Evolutionary conservation across 2,888 invertebrate genomes (phyloP).

Genomic region (Eilema caniola): DNA sequence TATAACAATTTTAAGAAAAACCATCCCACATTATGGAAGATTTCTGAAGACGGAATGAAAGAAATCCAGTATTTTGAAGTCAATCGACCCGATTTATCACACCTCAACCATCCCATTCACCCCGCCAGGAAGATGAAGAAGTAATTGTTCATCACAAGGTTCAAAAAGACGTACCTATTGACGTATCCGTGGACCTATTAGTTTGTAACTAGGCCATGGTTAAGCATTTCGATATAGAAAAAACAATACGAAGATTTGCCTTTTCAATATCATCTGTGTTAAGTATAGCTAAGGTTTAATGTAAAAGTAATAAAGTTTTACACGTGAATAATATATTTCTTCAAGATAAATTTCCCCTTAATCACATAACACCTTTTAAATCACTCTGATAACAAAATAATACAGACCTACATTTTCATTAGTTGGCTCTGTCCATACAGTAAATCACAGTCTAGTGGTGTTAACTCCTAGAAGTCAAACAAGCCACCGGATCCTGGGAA

Average conservation of each 20-base stretch:
- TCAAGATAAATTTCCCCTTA: background rate
- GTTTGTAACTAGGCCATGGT: too few species aligned
- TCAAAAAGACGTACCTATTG: too few species aligned
- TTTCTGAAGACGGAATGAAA: slow-evolving; percentile 89
- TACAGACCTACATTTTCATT: background rate
- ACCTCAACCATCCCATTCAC: slow-evolving; percentile 91
- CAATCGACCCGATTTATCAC: slow-evolving; percentile 91
- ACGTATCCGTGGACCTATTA: too few species aligned
- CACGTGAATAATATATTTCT: background rate
- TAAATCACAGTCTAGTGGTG: background rate
- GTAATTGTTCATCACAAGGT: slow-evolving; percentile 29
- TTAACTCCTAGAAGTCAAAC: slow-evolving; percentile 19
- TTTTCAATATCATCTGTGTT: background rate
- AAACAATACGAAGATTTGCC: too few species aligned
- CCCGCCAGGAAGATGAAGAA: slow-evolving; percentile 87
- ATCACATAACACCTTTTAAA: background rate
- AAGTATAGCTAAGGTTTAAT: background rate
- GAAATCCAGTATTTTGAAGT: slow-evolving; percentile 89
- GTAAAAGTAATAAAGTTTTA: background rate
- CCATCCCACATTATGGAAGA: slow-evolving; percentile 90
- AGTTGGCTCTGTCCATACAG: background rate
- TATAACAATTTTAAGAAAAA: slow-evolving; percentile 90
- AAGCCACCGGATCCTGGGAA: slow-evolving; percentile 15
- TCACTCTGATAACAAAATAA: background rate
- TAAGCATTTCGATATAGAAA: too few species aligned